A percentile compares a stretch with the other conserved stretches of the same genome.
Conservation (phyloP, 2,113 vertebrate genomes). For the Coracopsis vasa region DNA sequence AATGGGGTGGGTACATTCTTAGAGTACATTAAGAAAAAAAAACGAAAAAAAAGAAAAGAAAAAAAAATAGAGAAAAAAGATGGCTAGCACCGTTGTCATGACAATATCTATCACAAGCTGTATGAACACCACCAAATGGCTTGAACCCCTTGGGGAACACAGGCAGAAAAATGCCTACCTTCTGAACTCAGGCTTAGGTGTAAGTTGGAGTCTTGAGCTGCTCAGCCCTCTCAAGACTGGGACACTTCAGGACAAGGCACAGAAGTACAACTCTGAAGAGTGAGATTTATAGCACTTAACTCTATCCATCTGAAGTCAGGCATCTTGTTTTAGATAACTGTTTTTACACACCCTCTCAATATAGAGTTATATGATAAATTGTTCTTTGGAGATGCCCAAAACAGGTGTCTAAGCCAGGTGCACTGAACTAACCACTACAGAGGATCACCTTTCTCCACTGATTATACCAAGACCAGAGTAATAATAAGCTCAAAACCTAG, state of each 20-base stretch:
- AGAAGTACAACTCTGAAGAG: constrained; percentile 72
- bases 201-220: constrained; percentile 69
- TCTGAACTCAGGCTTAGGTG: constrained; percentile 67
- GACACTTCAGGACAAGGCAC: constrained; percentile 72
- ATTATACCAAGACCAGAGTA: background rate
- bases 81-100: background rate
- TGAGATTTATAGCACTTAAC: constrained; percentile 73
- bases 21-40: background rate
- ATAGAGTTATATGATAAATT: background rate
- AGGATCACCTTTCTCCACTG: background rate
- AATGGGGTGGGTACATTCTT: background rate
- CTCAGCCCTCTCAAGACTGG: constrained; percentile 72
- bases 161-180: constrained; percentile 69
- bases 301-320: constrained; percentile 61
- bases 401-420: background rate
- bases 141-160: constrained; percentile 57
- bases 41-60: no score
- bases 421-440: background rate
- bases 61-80: background rate
- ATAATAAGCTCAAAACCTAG: background rate
- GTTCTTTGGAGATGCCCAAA: background rate
- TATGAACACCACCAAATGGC: constrained; percentile 53
- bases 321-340: constrained; percentile 39
- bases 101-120: constrained; percentile 39
- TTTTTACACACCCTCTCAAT: constrained; percentile 39